Percentiles rank a stretch among this genome's conserved stretches.
phyloP scores from a whole-genome alignment of 2,888 invertebrate genomes.

The Thumatha senex region DNA sequence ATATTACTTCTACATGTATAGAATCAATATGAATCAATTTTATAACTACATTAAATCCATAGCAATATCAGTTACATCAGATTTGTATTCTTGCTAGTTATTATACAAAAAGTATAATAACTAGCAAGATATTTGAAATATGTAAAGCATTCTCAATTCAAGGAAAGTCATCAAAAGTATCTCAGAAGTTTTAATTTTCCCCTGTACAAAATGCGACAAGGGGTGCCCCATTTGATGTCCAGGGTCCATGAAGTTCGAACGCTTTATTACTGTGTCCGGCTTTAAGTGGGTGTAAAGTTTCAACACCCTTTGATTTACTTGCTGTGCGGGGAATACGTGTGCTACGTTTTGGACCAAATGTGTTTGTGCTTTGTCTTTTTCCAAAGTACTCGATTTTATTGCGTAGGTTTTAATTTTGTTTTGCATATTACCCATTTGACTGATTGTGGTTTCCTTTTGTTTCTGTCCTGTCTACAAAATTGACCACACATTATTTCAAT shows the following conservation, averaged over 20 bases:
- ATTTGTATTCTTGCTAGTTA: no score
- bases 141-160: not conserved
- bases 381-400: conserved; percentile 52
- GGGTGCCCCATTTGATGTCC: conserved; percentile 80
- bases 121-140: not conserved
- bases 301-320: conserved; percentile 84
- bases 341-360: conserved; percentile 63
- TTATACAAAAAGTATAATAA: no score
- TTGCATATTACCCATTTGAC: conserved; percentile 17
- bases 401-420: conserved; percentile 48
- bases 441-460: conserved; percentile 21
- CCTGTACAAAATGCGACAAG: conserved; percentile 70
- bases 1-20: no score
- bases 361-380: conserved; percentile 67
- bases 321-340: conserved; percentile 72
- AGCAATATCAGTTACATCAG: no score
- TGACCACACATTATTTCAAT: conserved; percentile 18
- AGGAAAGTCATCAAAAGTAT: conserved; percentile 45
- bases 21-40: no score
- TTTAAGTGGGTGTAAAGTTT: conserved; percentile 84
- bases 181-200: conserved; percentile 76
- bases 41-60: no score
- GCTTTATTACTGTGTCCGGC: conserved; percentile 84
- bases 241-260: conserved; percentile 79
- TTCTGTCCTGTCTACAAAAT: conserved; percentile 9